Base-by-base conservation (phyloP, 2,797 vertebrate species). In the Karalla daura region DNA sequence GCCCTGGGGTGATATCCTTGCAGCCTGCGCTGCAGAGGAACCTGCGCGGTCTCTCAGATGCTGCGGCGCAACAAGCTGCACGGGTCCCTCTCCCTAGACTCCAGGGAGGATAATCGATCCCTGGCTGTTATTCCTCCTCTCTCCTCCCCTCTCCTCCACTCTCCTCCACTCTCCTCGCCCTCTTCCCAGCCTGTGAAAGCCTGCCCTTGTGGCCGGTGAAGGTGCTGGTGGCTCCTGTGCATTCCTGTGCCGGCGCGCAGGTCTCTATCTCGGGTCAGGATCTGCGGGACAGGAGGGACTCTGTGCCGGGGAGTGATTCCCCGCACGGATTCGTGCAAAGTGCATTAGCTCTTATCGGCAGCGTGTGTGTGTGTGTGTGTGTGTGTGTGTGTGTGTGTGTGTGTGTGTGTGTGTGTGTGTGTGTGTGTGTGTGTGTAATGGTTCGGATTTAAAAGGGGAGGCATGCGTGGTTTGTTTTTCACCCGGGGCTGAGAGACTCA, bases 261-360 rank as follows among this genome's bases (percentile, higher is more conserved):
- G 37, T 79, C 78, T 40, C 50, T 66, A 74, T 86, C 70, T 67
- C 50, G 61, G 75, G 78, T 71, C 56, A 55, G 52, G 63, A 77
- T 83, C 72, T 62, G 60, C 18, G 40, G 65, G 56, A 49, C 51
- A 9, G 59, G 24, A 13, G 24, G 46, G 28, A 64, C 55, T 43
- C 47, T 5, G 47, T 3, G n/a, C n/a, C n/a, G 60, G 15, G n/a
- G 55, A 70, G 66, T 36, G 70, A 56, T 69, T 60, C n/a, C 53
- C 66, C 21, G 60, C 45, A 6, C 25, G 76, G 69, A 73, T 5
- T 51, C 32, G 45, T 47, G 76, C 50, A 70, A 70, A 74, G 69
- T 6, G 52, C 67, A 80, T 80, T 51, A 78, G 15, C n/a, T 56
- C 46, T 62, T 66, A 74, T 80, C 78, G 50, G 10, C 18, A 23